Percentiles rank a stretch among this genome's conserved stretches.
Conservation (phyloP, 2,797 vertebrate species). For the Arctocebus calabarensis region DNA sequence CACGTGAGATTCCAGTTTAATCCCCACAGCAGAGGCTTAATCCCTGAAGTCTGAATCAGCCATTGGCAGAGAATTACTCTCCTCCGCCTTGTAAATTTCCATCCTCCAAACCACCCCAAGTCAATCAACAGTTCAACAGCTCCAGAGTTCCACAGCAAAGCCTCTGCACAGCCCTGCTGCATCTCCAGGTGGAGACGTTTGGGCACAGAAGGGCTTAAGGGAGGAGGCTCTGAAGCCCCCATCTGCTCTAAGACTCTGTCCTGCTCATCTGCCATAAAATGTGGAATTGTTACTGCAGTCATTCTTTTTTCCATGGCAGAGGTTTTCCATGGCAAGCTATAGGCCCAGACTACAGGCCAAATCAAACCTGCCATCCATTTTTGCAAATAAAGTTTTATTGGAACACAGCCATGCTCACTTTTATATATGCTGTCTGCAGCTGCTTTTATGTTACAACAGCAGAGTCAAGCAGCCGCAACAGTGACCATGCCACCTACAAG, state of each 20-base stretch:
- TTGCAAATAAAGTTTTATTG: slow-evolving; percentile 51
- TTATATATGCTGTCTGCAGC: background rate
- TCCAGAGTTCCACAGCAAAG: background rate
- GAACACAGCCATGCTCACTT: background rate
- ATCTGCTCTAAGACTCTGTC: background rate
- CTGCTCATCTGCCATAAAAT: background rate
- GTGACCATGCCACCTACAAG: background rate
- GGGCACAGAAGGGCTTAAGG: too few species aligned
- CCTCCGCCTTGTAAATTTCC: slow-evolving; percentile 68
- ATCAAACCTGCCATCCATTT: background rate
- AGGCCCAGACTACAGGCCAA: background rate
- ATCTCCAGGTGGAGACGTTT: background rate
- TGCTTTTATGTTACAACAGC: background rate
- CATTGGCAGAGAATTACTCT: slow-evolving; percentile 52
- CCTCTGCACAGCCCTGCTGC: background rate
- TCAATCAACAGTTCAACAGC: background rate
- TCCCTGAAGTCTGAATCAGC: slow-evolving; percentile 72
- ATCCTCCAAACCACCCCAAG: background rate
- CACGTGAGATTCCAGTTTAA: slow-evolving; percentile 56
- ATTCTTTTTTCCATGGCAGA: background rate
- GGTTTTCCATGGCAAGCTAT: too few species aligned
- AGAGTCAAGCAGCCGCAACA: background rate
- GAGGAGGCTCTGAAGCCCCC: background rate
- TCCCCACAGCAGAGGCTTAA: slow-evolving; percentile 53
- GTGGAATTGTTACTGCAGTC: background rate